Evolutionary conservation across 2,113 vertebrate genomes (phyloP), one percentile per base, ranked within the genome.

Genomic region (Ammospiza nelsoni): DNA sequence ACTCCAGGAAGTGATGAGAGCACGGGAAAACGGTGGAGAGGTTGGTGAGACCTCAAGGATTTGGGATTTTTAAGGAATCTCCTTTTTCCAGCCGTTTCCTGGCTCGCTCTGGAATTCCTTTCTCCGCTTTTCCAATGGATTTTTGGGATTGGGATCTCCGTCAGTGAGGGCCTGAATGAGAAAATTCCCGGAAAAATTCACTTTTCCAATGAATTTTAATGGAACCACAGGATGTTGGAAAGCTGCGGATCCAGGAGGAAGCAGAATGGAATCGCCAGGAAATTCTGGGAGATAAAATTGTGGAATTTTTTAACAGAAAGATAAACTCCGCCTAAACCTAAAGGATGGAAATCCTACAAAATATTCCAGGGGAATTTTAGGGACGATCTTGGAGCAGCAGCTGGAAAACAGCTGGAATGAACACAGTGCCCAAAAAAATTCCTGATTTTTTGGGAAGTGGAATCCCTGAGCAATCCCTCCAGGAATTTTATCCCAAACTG

Each of bases 31-130:
- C 5, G 67, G 31, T 3, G 48, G 6, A 4, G 33, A 1, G 55
- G 55, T 5, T 17, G 29, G 31, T 4, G 46, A 2, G 15, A 2
- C 8, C 15, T 33, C 7, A 1, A 13, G 41, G 1, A 5, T 41
- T 20, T 41, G 22, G 59, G 48, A 57, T 62, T 39, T 31, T 20
- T 12, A 4, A 20, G n/a, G 74, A 39, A 37, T 61, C 2, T 11
- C 15, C 11, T 28, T 31, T 39, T 9, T 4, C n/a, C 44, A 15
- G n/a, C 2, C 15, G 0, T 23, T 48, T 9, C 11, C 37, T 18
- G 5, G 27, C 15, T 31, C 4, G 1, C 15, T 23, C 48, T 4
- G 12, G 43, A 46, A 49, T 49, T 28, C 18, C 5, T 41, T 71
- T 6, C 14, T 29, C 13, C 0, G 2, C 5, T 39, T 31, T 52